Base-by-base conservation (phyloP, 64 coral and sea anemone species). In the Pachyseris speciosa region DNA sequence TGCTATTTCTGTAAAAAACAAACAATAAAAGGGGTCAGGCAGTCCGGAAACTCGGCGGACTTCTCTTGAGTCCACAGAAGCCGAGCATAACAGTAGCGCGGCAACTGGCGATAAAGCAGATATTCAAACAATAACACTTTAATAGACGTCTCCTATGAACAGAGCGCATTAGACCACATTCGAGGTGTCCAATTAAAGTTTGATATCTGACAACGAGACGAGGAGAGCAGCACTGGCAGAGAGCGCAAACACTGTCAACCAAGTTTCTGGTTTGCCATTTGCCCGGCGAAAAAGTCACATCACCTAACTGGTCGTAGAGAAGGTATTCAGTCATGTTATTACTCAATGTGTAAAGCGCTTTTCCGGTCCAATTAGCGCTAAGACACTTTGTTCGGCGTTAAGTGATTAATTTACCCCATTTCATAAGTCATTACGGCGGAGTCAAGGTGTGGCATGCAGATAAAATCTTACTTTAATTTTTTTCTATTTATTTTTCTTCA, bases 391-490 rank as follows among this genome's bases (percentile, higher is more conserved):
- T 58, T 36, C 36, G 77, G 32, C 2, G 34, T 81, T 61, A 81
- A 81, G 77, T 81, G 77, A 81, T 81, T 81, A 81, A 81, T 63
- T 61, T 38, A 40, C 52, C 33, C 30, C 29, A 51, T 78, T 78
- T 78, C n/a, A 78, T 55, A 78, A 57, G 28, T 53, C 77, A 81
- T 81, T 81, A 81, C 9, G 51, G 49, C 33, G 20, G 33, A 33
- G n/a, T 40, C 19, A 58, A 60, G 53, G 34, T 39, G 53, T 61
- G 36, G 34, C 37, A 63, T 71, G 9, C 22, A 38, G 77, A 81
- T 81, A 81, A 81, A 80, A 81, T 81, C 52, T 81, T n/a, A n/a
- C n/a, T n/a, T n/a, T n/a, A n/a, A n/a, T n/a, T 76, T 78, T 61
- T 12, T 61, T 61, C 10, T 61, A 61, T 61, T 61, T 38, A 1